Conservation (phyloP, 2,113 vertebrate genomes). For the Microtus montanus region DNA sequence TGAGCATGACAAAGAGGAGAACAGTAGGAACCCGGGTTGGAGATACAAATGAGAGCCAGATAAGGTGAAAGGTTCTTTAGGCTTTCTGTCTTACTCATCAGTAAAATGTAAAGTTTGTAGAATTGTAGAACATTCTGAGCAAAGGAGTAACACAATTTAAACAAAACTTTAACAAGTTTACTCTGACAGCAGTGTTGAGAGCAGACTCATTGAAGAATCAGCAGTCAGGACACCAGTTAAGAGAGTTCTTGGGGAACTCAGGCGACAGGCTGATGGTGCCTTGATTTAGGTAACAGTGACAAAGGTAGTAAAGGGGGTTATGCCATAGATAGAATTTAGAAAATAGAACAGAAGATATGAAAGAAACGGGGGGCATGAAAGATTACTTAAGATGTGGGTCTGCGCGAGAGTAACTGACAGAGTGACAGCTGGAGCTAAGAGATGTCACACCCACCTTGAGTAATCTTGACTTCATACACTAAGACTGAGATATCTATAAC, state of each 20-base stretch:
- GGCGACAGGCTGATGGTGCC: not conserved
- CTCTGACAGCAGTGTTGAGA: not conserved
- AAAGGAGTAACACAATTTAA: not conserved
- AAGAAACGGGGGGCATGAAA: not conserved
- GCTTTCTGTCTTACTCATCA: slow-evolving; percentile 5
- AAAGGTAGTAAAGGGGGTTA: not conserved
- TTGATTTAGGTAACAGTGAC: not conserved
- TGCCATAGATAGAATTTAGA: not conserved
- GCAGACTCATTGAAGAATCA: not conserved
- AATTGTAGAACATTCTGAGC: not conserved
- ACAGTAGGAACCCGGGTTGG: not conserved
- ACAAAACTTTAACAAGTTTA: slow-evolving; percentile 37
- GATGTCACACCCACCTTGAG: not conserved
- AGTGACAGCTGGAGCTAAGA: not conserved
- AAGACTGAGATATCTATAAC: slow-evolving; percentile 32
- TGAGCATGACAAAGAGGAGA: not conserved
- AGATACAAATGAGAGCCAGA: not conserved
- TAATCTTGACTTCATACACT: not conserved
- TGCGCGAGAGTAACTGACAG: not conserved
- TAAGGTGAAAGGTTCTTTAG: not conserved
- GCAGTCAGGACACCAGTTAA: not conserved
- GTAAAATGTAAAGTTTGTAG: not conserved
- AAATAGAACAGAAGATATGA: slow-evolving; percentile 5
- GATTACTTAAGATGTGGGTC: slow-evolving; percentile 7
- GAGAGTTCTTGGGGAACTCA: not conserved